phyloP scores from a whole-genome alignment of 2,888 invertebrate species.

The Physocephala rufipes region DNA sequence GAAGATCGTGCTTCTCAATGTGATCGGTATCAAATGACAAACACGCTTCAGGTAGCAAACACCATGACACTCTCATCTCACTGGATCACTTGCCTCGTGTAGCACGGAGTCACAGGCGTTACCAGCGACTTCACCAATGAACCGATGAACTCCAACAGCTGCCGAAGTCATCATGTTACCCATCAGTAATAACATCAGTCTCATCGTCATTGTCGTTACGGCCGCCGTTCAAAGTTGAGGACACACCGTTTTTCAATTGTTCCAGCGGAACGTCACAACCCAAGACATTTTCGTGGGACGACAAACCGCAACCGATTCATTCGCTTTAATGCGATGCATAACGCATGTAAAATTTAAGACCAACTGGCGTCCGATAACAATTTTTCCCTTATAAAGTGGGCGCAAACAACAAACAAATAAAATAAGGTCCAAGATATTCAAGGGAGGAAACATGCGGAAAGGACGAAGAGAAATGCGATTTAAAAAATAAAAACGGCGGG shows the following conservation, averaged over 20 bases:
- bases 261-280: not conserved
- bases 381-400: not conserved
- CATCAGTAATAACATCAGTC: too few species aligned
- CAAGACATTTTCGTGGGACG: not conserved
- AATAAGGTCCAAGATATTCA: not conserved
- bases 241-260: not conserved
- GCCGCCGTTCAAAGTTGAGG: too few species aligned
- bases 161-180: not conserved
- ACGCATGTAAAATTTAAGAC: not conserved
- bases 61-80: too few species aligned
- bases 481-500: constrained; percentile 11
- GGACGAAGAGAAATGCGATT: not conserved
- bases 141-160: not conserved
- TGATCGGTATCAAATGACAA: not conserved
- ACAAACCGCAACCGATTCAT: not conserved
- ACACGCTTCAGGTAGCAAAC: not conserved
- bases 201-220: not conserved
- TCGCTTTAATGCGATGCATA: not conserved
- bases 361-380: not conserved
- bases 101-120: too few species aligned
- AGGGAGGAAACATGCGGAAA: not conserved
- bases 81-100: too few species aligned
- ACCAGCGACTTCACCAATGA: not conserved
- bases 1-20: not conserved
- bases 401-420: not conserved